Evolutionary conservation across 2,113 vertebrate genomes (phyloP).

Genomic region (Buteo buteo): DNA sequence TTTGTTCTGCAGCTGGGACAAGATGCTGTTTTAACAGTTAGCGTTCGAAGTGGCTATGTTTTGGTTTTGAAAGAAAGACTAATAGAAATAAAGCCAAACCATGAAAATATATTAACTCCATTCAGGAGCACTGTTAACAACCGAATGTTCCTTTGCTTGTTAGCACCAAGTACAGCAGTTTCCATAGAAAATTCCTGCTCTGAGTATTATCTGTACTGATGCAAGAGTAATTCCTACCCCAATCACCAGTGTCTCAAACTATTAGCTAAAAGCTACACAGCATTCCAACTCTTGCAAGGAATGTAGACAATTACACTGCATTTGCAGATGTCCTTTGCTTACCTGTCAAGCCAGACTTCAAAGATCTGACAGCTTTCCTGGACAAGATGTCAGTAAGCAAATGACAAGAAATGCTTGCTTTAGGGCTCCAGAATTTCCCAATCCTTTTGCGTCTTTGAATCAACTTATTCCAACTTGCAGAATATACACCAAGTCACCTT

Average conservation of each 20-base stretch:
- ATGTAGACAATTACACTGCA: neutral
- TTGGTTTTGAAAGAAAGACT: neutral
- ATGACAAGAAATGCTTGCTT: neutral
- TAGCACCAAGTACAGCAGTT: neutral
- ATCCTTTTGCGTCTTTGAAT: neutral
- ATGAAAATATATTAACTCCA: neutral
- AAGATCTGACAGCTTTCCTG: neutral
- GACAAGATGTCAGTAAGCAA: neutral
- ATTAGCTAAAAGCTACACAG: neutral
- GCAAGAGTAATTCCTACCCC: neutral
- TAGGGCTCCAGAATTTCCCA: slow-evolving; percentile 12
- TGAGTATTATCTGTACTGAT: neutral
- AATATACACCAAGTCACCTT: neutral
- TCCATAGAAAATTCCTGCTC: neutral
- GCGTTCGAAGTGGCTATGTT: neutral
- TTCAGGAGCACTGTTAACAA: neutral
- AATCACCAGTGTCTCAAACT: neutral
- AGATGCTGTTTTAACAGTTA: neutral
- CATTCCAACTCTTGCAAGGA: neutral
- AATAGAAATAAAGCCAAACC: neutral
- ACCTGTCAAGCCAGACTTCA: neutral
- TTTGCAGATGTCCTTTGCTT: neutral
- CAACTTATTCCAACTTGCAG: neutral
- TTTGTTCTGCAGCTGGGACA: neutral
- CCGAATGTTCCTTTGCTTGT: neutral